Base-by-base conservation (phyloP, 1,140 invertebrate genomes). In the Cotesia vestalis region DNA sequence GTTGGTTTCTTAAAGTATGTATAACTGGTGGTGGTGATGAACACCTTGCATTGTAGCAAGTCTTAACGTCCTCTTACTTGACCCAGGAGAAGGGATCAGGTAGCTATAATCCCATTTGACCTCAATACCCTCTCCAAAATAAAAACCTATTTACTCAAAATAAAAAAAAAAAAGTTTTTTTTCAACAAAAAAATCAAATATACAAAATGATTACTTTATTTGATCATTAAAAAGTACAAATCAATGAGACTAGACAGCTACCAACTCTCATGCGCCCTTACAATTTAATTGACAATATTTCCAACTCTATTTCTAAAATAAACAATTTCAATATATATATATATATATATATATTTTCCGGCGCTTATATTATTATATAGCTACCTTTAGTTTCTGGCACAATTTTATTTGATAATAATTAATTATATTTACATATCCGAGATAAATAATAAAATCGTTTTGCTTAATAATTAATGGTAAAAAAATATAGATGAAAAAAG, bases 201-300 rank as follows among this genome's bases (percentile, higher is more conserved):
- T 35, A 60, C 27, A 66, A 66, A 66, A 66, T 53, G 14, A 52
- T 51, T 8, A 53, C 62, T 83, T 81, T 81, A 81, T 83, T 83
- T 75, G 27, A 79, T 77, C 78, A 76, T 83, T 77, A 53, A 78
- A 81, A 83, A 83, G 77, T 84, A 83, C 80, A 83, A 82, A 82
- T 79, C 77, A 77, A 79, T 78, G 72, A 79, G 80, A 84, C 80
- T 83, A 84, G 81, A 84, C 75, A 82, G 78, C 78, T 83, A 81
- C 72, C 74, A 74, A 80, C 77, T 79, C 75, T 73, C 73, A 77
- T 55, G 53, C 12, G 53, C 4, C 40, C 40, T 9, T 46, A 46
- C 40, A 46, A 46, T 55, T 14, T 14, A 55, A 55, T 55, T n/a
- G 12, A n/a, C 53, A 14, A 5, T 14, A 55, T 55, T n/a, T 12